These are phyloP conservation scores for Dendroctonus ponderosae DNA, from an alignment of 1,140 invertebrate species.

Conservation along the genomic window DNA sequence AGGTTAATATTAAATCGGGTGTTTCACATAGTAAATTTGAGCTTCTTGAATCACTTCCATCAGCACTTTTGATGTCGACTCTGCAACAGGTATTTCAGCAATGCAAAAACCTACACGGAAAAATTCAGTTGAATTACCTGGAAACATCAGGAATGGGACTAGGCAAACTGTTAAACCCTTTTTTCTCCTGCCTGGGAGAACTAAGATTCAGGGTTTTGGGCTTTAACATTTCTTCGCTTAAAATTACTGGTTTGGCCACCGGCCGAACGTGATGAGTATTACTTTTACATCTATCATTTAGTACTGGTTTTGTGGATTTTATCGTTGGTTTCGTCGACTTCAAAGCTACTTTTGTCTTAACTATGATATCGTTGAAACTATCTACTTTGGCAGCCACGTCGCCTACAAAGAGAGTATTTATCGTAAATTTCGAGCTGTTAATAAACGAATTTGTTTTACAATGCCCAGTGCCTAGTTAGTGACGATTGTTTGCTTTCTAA, in stretches of 20 bases:
- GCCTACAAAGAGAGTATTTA: slow-evolving; percentile 38
- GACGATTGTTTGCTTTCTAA: no score
- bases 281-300: slow-evolving; percentile 35
- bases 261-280: slow-evolving; percentile 27
- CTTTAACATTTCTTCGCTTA: slow-evolving; percentile 26
- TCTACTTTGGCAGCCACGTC: slow-evolving; percentile 67
- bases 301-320: slow-evolving; percentile 47
- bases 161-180: slow-evolving; percentile 43
- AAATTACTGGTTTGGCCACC: slow-evolving; percentile 24
- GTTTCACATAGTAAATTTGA: slow-evolving; percentile 41
- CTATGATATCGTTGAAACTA: slow-evolving; percentile 63
- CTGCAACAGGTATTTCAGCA: slow-evolving; percentile 13
- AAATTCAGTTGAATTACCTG: slow-evolving; percentile 11
- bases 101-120: background rate
- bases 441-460: no score
- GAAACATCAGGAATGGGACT: slow-evolving; percentile 49
- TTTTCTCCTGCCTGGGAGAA: slow-evolving; percentile 25
- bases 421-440: no score
- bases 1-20: slow-evolving; percentile 49
- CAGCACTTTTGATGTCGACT: slow-evolving; percentile 27
- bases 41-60: slow-evolving; percentile 22
- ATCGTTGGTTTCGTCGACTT: slow-evolving; percentile 50
- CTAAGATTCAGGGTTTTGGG: slow-evolving; percentile 16
- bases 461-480: no score
- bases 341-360: slow-evolving; percentile 50